Conservation (phyloP, 2,797 vertebrate species). For the Dipus sagitta region DNA sequence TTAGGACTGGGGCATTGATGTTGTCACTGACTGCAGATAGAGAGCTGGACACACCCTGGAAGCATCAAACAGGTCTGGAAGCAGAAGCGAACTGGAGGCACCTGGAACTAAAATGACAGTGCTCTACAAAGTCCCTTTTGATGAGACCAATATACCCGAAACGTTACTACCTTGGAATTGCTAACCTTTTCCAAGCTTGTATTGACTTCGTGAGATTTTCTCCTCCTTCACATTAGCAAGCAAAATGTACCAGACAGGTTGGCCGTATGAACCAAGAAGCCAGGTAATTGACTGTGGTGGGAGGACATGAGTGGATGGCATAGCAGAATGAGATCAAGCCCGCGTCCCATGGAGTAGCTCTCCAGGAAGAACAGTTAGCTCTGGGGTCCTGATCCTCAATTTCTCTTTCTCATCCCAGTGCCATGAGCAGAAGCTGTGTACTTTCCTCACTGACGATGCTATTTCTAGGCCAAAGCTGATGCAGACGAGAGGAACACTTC, state of each 20-base stretch:
- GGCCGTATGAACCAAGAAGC: conserved; percentile 39
- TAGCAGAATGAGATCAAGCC: conserved; percentile 54
- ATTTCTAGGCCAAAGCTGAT: conserved; percentile 71
- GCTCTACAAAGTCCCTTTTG: conserved; percentile 3
- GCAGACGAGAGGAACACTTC: conserved; percentile 72
- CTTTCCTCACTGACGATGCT: conserved; percentile 43
- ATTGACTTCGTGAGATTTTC: conserved; percentile 55
- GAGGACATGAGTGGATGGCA: conserved; percentile 47
- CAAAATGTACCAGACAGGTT: conserved; percentile 24
- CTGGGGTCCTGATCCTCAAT: conserved; percentile 51
- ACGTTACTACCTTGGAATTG: conserved; percentile 4
- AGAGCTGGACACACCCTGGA: neutral
- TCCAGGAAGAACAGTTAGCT: conserved; percentile 56
- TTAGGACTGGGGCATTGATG: neutral
- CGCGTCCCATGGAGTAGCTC: conserved; percentile 47
- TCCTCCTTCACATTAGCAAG: conserved; percentile 61
- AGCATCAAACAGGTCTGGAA: neutral
- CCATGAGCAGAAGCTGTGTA: neutral
- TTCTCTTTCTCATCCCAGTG: conserved; percentile 8
- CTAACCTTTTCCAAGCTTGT: conserved; percentile 56
- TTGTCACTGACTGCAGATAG: neutral
- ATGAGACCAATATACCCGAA: neutral
- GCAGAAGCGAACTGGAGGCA: neutral
- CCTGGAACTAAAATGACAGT: neutral
- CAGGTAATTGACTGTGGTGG: conserved; percentile 62